Percentiles rank a stretch among this genome's conserved stretches.
Conservation (phyloP, 2,797 vertebrate species). For the Rhabdomys pumilio region DNA sequence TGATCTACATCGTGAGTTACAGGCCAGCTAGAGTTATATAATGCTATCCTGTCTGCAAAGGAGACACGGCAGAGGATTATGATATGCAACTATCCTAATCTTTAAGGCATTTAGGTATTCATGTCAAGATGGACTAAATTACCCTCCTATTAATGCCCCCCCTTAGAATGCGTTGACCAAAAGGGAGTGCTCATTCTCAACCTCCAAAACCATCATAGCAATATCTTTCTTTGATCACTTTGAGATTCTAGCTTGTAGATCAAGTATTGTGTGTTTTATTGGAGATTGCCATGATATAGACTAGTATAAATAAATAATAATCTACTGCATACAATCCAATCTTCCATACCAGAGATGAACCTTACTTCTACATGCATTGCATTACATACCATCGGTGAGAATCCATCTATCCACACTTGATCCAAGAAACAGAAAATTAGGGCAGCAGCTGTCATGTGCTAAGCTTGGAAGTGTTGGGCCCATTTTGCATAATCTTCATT, state of each 20-base stretch:
- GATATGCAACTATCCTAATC: not conserved
- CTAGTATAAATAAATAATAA: conserved; percentile 33
- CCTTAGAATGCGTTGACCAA: not conserved
- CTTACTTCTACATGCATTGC: not conserved
- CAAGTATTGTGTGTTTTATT: not conserved
- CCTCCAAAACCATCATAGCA: not conserved
- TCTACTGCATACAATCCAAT: conserved; percentile 12
- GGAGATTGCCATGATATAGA: conserved; percentile 4
- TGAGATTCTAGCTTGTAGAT: not conserved
- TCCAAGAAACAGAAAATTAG: not conserved
- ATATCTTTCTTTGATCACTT: not conserved
- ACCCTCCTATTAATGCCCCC: not conserved
- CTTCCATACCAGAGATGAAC: not conserved
- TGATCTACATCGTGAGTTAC: not conserved
- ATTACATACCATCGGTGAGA: not conserved
- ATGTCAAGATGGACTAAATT: not conserved
- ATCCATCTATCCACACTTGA: not conserved
- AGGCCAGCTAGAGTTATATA: not conserved
- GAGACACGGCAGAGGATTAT: no score
- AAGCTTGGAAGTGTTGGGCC: not conserved
- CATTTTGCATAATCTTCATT: not conserved
- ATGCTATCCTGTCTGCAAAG: no score
- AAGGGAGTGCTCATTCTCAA: not conserved
- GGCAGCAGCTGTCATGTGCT: not conserved
- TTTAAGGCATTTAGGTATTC: not conserved